Base-by-base conservation (phyloP, 2,888 invertebrate species). In the Plebejus melissa region DNA sequence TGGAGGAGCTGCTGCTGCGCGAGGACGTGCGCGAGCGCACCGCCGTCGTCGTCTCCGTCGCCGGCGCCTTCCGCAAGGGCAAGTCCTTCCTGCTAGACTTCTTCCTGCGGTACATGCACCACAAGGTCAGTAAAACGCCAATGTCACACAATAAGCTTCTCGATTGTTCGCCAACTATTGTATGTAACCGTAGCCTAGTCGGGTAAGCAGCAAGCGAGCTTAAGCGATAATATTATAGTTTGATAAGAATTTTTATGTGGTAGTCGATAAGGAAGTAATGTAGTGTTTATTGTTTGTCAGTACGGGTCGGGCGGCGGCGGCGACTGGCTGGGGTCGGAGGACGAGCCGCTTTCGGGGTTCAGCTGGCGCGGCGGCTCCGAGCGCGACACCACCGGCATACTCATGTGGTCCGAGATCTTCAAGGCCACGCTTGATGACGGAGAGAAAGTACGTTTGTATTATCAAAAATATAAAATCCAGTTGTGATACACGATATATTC, bases 81-180 rank as follows among this genome's bases (percentile, higher is more conserved):
- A 99, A 99, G 94, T 99, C 99, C 76, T 99, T 99, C 90, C 94
- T 99, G 78, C 95, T 99, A 46, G 99, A 99, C 91, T 99, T 99
- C 93, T 99, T 99, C 87, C 95, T 99, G 54, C 95, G 99, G 83
- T 99, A 98, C 86, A 95, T 99, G 95, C 96, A 97, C 87, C 95
- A 96, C 81, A 95, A 96, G 94, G 98, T 97, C 87, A 85, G 98
- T 76, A 0, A 1, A 16, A 54, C 54, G 54, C 4, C 16, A 4
- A 54, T 54, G 16, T 16, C 54, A 54, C 16, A 54, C 54, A 54
- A 4, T 16, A 13, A 50, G 13, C 41, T 41, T 41, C 7, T 4
- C 4, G 13, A 11, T 54, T 5, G 16, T 54, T 16, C 4, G 13
- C 16, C 16, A 16, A 13, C 41, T 41, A 13, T 16, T 16, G 54